Evolutionary conservation across 1,140 invertebrate genomes (phyloP), one percentile per base, ranked within the genome.

Genomic region (Drosophila arawakana): DNA sequence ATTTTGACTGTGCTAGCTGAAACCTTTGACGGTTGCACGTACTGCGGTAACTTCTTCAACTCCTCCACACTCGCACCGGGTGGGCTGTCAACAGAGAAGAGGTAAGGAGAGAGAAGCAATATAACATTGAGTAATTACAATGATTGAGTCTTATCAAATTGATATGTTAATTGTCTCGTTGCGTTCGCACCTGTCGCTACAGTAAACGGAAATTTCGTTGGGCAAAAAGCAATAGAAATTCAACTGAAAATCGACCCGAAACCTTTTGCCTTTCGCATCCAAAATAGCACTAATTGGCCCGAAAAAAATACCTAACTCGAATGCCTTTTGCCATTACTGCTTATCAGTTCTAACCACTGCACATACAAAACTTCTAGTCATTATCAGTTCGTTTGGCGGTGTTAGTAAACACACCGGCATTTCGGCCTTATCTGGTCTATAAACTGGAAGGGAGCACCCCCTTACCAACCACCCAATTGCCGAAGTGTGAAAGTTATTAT

Each of bases 61-160:
- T 92, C 88, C 76, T 91, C 88, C 39, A 80, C 84, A 71, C 81
- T 78, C 55, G 83, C 86, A 75, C 81, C 89, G 52, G 66, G 80
- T 5, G 73, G 70, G 50, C 35, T 67, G 49, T 54, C 10, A 7
- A 15, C 15, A 15, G 15, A 15, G 15, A 15, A 15, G 15, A 15
- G 15, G 15, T 15, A 15, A 15, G 9, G 37, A 67, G 3, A 50
- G 18, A 39, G 3, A 39, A 18, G 58, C 61, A 44, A 55, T 37
- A 67, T 43, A 43, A 65, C 49, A 54, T 57, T 58, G 49, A 69
- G 68, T 78, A 88, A 89, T 88, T 80, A 80, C 44, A 78, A 65
- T 84, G 88, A 89, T 65, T 61, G 73, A 49, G 37, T 34, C 61
- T 89, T 88, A 88, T 88, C 84, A 52, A 34, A 7, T 2, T 59